A percentile compares a stretch with the other conserved stretches of the same genome.
phyloP scores from a whole-genome alignment of 2,113 vertebrate species.

The Dryoscopus gambensis region DNA sequence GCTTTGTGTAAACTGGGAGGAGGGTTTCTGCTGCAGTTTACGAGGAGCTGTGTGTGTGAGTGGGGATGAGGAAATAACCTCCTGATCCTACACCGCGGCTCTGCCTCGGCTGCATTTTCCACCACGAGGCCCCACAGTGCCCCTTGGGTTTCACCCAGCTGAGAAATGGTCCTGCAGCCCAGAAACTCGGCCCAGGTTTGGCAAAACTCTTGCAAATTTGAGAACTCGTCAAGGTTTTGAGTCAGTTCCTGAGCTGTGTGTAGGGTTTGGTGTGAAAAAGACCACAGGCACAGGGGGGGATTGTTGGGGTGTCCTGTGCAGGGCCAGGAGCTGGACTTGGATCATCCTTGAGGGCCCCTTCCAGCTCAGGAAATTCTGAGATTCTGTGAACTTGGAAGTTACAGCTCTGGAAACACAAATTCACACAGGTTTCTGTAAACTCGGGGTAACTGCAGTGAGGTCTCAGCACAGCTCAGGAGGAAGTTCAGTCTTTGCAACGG shows the following conservation, averaged over 20 bases:
- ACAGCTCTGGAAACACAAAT: not conserved
- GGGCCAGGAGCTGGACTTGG: not conserved
- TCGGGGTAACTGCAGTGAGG: not conserved
- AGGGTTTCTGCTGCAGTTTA: not conserved
- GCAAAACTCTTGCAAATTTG: not conserved
- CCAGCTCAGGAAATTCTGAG: not conserved
- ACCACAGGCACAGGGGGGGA: not conserved
- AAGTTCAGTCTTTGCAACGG: not conserved
- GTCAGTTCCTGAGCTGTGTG: not conserved
- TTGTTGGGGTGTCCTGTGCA: not conserved
- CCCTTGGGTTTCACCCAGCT: not conserved
- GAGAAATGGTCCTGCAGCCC: not conserved
- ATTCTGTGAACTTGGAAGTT: not conserved
- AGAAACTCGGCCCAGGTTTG: not conserved
- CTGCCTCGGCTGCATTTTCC: not conserved
- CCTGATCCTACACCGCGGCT: not conserved
- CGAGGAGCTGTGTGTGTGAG: not conserved
- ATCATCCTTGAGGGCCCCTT: not conserved
- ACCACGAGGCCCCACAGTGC: not conserved
- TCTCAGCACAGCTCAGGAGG: not conserved
- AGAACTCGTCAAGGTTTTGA: not conserved
- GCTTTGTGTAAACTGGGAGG: conserved; percentile 48
- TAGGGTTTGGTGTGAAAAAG: not conserved
- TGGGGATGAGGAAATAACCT: not conserved
- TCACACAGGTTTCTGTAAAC: not conserved